Evolutionary conservation across 2,797 vertebrate species (phyloP), one percentile per base, ranked within the genome.

Genomic region (Schizothorax lantsangensis): DNA sequence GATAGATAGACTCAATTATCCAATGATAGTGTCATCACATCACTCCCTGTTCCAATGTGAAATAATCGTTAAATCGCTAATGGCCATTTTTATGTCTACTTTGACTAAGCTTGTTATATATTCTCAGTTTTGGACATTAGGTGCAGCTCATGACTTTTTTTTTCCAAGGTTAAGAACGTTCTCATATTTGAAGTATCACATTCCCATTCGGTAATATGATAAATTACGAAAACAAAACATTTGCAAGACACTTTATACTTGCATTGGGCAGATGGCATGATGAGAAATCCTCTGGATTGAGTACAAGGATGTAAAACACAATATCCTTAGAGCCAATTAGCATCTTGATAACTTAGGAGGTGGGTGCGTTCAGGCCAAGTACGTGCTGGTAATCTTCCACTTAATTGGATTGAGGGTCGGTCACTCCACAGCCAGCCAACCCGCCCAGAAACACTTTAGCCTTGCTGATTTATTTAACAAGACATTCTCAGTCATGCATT

Each of bases 271-370:
- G 87, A 88, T 89, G 88, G 88, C 75, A 81, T 83, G 79, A 54
- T 84, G 80, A 84, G 72, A 89, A 87, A 73, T 88, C 71, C 83
- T 75, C 62, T 87, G 80, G 84, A 84, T 85, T 79, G 64, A 85
- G 88, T 83, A 80, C 83, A 89, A 83, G 87, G 84, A 84, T 85
- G 87, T 86, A 87, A 87, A 90, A 88, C 62, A 77, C 81, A 87
- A 78, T 81, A 83, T 79, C 79, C 86, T 52, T 73, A 81, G 88
- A 89, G 82, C 83, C 90, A 89, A 79, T 90, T 88, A 88, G 72
- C 86, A 40, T 84, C 85, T 75, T 43, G 83, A 87, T 89, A 87
- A 88, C 64, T 87, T 81, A 84, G 77, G 85, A 88, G 86, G 68
- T 80, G 72, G 72, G 54, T 81, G 38, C 23, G 12, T 54, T 69